These are phyloP conservation scores for Steinernema hermaphroditum DNA, from an alignment of 2,888 invertebrate genomes.

Conservation along the genomic window DNA sequence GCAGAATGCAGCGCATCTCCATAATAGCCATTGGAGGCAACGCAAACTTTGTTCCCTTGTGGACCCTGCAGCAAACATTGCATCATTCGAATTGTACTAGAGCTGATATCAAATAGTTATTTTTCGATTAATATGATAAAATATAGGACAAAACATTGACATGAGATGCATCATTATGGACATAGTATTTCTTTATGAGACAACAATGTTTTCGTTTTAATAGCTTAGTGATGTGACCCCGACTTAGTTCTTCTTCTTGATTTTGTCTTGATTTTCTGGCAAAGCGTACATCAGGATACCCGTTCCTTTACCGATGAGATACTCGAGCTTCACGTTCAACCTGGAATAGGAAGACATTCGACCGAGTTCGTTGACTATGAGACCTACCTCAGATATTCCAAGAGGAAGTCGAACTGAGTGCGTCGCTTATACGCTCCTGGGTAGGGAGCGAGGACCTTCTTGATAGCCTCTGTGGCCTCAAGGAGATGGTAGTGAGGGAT, in stretches of 20 bases:
- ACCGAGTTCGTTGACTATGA: not conserved
- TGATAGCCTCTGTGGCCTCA: slow-evolving; percentile 50
- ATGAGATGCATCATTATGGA: slow-evolving; percentile 24
- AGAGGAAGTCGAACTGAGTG: slow-evolving; percentile 50
- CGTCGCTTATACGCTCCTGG: slow-evolving; percentile 50
- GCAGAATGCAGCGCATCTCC: too few relatives aligned
- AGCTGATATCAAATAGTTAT: too few relatives aligned
- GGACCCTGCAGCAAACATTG: too few relatives aligned
- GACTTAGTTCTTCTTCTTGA: slow-evolving; percentile 15
- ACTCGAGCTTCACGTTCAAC: slow-evolving; percentile 47
- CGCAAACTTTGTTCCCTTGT: too few relatives aligned
- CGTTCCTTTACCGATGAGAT: slow-evolving; percentile 51
- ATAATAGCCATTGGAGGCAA: too few relatives aligned
- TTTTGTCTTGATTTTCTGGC: slow-evolving; percentile 6
- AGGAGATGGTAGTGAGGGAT: slow-evolving; percentile 54
- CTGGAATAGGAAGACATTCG: not conserved
- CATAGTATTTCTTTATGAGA: not conserved
- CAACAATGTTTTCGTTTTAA: slow-evolving; percentile 5
- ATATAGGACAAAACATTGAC: too few relatives aligned
- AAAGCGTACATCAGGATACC: slow-evolving; percentile 39
- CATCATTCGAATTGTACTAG: too few relatives aligned
- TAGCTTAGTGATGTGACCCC: slow-evolving; percentile 10
- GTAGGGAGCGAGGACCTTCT: slow-evolving; percentile 40
- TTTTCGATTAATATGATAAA: too few relatives aligned
- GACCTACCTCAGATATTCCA: slow-evolving; percentile 47